These are phyloP conservation scores for Phengaris arion DNA, from an alignment of 2,888 invertebrate genomes.

Conservation along the genomic window DNA sequence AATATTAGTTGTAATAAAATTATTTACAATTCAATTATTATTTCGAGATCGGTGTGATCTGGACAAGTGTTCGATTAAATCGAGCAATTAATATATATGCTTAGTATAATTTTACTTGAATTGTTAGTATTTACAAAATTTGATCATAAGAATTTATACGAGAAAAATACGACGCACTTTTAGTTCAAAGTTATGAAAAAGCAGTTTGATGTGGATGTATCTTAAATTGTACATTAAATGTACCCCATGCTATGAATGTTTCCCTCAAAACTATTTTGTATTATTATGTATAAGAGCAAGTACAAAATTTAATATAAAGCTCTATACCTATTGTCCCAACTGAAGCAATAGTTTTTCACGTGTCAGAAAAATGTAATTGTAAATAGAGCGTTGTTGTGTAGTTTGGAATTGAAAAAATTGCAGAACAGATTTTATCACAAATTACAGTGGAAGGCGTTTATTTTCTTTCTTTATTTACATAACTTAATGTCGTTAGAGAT, in stretches of 20 bases:
- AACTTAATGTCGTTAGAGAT: neutral
- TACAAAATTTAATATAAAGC: conserved; percentile 5
- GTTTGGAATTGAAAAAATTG: neutral
- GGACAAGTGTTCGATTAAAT: conserved; percentile 51
- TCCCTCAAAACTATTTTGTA: neutral
- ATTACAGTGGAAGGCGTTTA: neutral
- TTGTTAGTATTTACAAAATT: conserved; percentile 34
- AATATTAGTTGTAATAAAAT: conserved; percentile 22
- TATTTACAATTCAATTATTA: conserved; percentile 26
- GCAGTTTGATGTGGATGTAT: neutral
- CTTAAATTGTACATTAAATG: conserved; percentile 8
- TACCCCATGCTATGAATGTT: neutral
- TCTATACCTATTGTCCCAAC: neutral
- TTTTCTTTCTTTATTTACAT: neutral
- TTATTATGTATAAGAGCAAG: conserved; percentile 10
- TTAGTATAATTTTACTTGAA: conserved; percentile 29
- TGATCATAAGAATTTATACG: neutral
- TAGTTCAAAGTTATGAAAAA: neutral
- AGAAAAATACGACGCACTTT: neutral
- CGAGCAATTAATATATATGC: conserved; percentile 41
- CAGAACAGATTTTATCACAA: neutral
- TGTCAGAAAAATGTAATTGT: neutral
- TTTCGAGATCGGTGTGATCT: conserved; percentile 10
- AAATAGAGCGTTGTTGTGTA: conserved; percentile 19
- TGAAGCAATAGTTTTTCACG: neutral